phyloP scores from a whole-genome alignment of 2,113 vertebrate species.

The Tauraco erythrolophus region DNA sequence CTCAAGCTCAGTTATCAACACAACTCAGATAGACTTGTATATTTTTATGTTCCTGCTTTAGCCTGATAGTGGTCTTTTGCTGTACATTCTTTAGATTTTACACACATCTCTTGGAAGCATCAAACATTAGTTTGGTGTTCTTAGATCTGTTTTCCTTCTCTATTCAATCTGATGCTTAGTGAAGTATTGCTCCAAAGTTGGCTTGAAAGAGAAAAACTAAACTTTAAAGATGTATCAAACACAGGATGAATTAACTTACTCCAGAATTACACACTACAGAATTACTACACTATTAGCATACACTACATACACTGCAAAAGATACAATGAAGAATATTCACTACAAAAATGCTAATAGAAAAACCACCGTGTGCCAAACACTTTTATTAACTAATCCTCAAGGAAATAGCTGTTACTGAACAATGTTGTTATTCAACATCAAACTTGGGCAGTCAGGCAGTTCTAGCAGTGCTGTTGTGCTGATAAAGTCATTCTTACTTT shows the following conservation, averaged over 20 bases:
- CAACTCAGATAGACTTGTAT: conserved; percentile 2
- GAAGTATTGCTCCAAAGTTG: background rate
- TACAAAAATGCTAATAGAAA: background rate
- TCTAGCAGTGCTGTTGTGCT: background rate
- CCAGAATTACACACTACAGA: too few relatives aligned
- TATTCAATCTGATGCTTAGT: background rate
- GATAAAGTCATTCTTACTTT: background rate
- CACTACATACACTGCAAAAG: too few relatives aligned
- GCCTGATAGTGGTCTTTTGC: conserved; percentile 7
- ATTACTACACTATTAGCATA: too few relatives aligned
- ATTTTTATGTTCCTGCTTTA: conserved; percentile 37
- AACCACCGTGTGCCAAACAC: background rate
- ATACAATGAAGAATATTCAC: conserved; percentile 11
- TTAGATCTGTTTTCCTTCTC: background rate
- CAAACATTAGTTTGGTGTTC: background rate
- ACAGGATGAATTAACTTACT: background rate
- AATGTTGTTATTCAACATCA: background rate
- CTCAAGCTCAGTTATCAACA: conserved; percentile 17
- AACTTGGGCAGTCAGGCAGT: background rate
- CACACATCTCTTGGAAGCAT: background rate
- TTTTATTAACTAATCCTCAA: background rate
- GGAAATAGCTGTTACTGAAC: conserved; percentile 1
- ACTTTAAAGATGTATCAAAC: background rate
- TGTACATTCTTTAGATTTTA: conserved; percentile 37
- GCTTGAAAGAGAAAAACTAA: background rate